Evolutionary conservation across 2,113 vertebrate species (phyloP), one percentile per base, ranked within the genome.

Genomic region (Tupaia tana): DNA sequence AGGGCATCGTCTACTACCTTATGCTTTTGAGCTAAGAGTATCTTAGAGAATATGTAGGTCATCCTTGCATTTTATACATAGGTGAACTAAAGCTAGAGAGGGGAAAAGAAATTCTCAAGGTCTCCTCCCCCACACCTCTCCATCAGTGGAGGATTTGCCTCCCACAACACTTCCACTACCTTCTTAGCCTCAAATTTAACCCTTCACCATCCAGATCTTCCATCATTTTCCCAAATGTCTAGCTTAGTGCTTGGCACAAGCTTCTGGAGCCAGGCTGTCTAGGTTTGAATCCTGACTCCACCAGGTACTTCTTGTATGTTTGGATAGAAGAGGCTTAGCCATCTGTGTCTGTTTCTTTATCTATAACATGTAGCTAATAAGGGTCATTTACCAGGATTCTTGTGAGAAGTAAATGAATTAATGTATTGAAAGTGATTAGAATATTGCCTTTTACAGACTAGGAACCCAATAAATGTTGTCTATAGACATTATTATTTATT

Each of bases 21-120:
- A 54, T 83, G 16, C 29, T 86, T 86, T 56, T 95, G 54, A 88
- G 54, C 67, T 95, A 52, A 93, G 59, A 43, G 27, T 64, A n/a
- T 83, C 9, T 92, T 90, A 71, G 85, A 80, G 52, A 92, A 66
- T 63, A 75, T 75, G 90, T 88, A 82, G 56, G 69, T 16, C 31
- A 89, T n/a, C 3, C 3, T 94, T 56, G 71, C 24, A 81, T 75
- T 78, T 90, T 89, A 77, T 8, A 83, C 29, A 88, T 27, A 34
- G 29, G 27, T 86, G 58, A 89, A 52, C n/a, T 67, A 79, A 69
- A 29, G 52, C 67, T 79, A 73, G 13, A 86, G 31, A 85, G 61
- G 34, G 27, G 43, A 91, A 83, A 87, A 54, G 9, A 69, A 11
- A 56, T 90, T 69, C 58, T 85, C 31, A 74, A 89, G 52, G 56